A percentile compares a stretch with the other conserved stretches of the same genome.
phyloP scores from a whole-genome alignment of 2,113 vertebrate genomes.

The Tricholaema leucomelas region DNA sequence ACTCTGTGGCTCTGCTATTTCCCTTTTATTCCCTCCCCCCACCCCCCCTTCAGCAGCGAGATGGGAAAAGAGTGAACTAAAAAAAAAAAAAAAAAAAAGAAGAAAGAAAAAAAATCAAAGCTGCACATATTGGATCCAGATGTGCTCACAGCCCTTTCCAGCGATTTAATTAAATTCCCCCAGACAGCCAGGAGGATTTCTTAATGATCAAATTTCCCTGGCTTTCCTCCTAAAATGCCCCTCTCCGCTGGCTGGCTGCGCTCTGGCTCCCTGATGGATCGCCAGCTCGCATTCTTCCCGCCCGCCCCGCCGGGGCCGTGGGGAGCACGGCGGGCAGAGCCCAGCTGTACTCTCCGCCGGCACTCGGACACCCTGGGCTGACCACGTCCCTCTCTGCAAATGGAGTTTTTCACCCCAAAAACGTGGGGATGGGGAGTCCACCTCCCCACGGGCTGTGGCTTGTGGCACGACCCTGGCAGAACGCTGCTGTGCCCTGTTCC shows the following conservation, averaged over 20 bases:
- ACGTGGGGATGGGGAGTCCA: neutral
- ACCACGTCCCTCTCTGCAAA: neutral
- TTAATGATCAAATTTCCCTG: conserved; percentile 86
- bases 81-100: neutral
- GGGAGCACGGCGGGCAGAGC: conserved; percentile 15
- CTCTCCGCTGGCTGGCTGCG: conserved; percentile 58
- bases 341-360: neutral
- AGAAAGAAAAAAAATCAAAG: conserved; percentile 72
- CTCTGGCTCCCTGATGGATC: conserved; percentile 79
- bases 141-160: conserved; percentile 79
- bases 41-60: conserved; percentile 33
- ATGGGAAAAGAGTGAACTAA: conserved; percentile 67
- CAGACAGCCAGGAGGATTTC: conserved; percentile 84
- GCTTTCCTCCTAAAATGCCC: conserved; percentile 77
- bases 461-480: neutral
- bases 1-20: conserved; percentile 56
- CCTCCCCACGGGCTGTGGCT: neutral
- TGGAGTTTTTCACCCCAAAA: neutral
- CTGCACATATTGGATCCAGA: conserved; percentile 86
- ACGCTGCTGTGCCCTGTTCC: accelerated
- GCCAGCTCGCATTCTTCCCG: conserved; percentile 67
- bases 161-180: conserved; percentile 90
- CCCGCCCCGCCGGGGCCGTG: conserved; percentile 42
- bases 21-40: conserved; percentile 40
- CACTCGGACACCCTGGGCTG: neutral